Evolutionary conservation across 2,797 vertebrate species (phyloP).

Genomic region (Zonotrichia albicollis): DNA sequence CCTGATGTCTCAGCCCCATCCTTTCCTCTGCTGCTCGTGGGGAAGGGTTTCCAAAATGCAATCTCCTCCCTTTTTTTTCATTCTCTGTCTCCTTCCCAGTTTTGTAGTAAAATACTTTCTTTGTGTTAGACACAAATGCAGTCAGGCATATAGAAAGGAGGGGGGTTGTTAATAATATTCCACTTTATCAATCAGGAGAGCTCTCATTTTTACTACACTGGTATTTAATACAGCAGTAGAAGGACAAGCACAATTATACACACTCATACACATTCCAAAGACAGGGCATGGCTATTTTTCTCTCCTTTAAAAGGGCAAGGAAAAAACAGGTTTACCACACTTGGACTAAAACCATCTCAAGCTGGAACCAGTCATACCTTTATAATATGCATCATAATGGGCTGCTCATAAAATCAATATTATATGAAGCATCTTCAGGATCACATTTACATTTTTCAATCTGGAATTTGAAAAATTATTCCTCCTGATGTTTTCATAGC

Average conservation of each 20-base stretch:
- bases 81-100: not conserved
- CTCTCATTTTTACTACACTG: not conserved
- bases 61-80: not conserved
- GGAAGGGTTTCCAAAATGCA: not conserved
- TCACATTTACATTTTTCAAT: not conserved
- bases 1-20: not conserved
- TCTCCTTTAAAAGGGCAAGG: not conserved
- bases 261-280: not conserved
- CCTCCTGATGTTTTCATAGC: not conserved
- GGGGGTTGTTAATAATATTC: not conserved
- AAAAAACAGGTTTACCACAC: not conserved
- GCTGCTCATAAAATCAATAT: not conserved
- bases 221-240: not conserved
- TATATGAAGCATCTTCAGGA: not conserved
- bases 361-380: not conserved
- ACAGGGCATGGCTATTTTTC: not conserved
- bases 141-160: not conserved
- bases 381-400: not conserved
- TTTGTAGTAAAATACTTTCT: not conserved
- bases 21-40: not conserved
- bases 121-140: not conserved
- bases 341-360: not conserved
- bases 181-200: not conserved
- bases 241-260: not conserved
- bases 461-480: not conserved